Evolutionary conservation across 2,113 vertebrate genomes (phyloP).

Genomic region (Orientallactaga bullata): DNA sequence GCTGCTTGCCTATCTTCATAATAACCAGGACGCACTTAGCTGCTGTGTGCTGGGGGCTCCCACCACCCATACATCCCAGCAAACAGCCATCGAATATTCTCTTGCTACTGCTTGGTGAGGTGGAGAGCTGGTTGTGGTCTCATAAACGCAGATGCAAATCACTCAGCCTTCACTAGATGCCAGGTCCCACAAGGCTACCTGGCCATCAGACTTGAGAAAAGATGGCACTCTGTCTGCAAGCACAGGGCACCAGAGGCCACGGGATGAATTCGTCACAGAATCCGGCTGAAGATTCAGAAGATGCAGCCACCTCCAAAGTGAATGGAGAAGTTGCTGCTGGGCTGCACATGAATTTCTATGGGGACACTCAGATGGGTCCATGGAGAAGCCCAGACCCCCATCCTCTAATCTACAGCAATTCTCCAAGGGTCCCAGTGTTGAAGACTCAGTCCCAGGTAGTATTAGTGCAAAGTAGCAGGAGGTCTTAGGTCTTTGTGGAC

Average conservation of each 20-base stretch:
- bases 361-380: background rate
- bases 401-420: too few relatives aligned
- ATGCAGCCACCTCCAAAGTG: background rate
- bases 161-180: too few relatives aligned
- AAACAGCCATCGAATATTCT: background rate
- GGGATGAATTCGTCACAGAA: background rate
- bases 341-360: too few relatives aligned
- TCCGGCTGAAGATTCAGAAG: background rate
- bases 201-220: fast-evolving
- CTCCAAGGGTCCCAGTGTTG: background rate
- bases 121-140: background rate
- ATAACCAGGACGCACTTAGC: background rate
- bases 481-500: background rate
- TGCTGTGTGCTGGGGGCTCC: background rate
- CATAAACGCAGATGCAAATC: background rate
- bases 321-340: background rate
- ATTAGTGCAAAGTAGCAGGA: background rate
- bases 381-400: background rate
- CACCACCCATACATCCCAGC: background rate
- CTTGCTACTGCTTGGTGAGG: background rate
- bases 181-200: background rate
- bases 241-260: too few relatives aligned
- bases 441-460: background rate
- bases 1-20: background rate
- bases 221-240: background rate